Base-by-base conservation (phyloP, 2,113 vertebrate species). In the Candoia aspera region DNA sequence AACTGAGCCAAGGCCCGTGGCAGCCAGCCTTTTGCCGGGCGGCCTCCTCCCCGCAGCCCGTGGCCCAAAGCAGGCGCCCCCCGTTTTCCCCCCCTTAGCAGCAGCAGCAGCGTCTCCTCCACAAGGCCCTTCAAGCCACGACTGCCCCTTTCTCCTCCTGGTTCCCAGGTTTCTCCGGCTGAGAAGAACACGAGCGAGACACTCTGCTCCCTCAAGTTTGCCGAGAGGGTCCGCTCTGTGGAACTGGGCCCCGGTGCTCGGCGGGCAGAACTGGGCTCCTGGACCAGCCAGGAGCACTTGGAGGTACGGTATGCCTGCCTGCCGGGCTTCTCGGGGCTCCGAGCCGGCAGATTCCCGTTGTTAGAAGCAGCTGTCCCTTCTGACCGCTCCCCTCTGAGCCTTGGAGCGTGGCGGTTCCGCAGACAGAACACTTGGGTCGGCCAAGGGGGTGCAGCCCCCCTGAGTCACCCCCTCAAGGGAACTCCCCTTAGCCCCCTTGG, bases 131-230 rank as follows among this genome's bases (percentile, higher is more conserved):
- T 37, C 6, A 49, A 15, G 55, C 21, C 26, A 92, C 59, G 6
- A 13, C 79, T 93, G 90, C 2, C 0, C 93, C 37, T 94, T 57
- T 84, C 88, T 24, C 86, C 84, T 55, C 84, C 33, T 84, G 13
- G 0, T 58, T 19, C 0, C 0, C 94, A 99, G 99, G 98, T 99
- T 10, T 99, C 99, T 87, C 99, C 99, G 0, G 96, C 98, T 0
- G 97, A 98, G 88, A 97, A 97, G 29, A 99, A 99, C 95, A 97
- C 97, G 92, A 99, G 98, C 0, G 99, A 99, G 97, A 99, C 99
- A 0, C 96, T 99, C 33, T 99, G 98, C 93, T 99, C 99, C 42
- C 98, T 99, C 62, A 99, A 99, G 97, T 99, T 99, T 3, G 99
- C 99, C 0, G 99, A 99, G 97, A 97, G 99, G 0, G 99, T 99